A percentile compares a stretch with the other conserved stretches of the same genome.
phyloP scores from a whole-genome alignment of 2,888 invertebrate species.

The Petrophora chlorosata region DNA sequence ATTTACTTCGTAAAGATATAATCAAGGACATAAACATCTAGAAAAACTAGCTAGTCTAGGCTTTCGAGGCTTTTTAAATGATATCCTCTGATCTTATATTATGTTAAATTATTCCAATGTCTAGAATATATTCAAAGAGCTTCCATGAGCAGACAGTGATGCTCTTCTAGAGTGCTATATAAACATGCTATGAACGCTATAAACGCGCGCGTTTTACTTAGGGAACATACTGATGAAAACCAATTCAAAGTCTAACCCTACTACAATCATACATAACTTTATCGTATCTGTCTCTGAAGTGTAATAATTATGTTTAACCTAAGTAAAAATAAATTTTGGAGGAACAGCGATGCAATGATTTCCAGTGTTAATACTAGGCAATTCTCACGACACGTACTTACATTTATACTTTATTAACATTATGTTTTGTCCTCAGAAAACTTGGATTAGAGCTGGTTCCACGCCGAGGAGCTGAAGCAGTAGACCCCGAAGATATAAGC shows the following conservation, averaged over 20 bases:
- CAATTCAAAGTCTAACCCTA: no score
- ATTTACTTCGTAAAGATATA: slow-evolving; percentile 7
- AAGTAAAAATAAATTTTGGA: no score
- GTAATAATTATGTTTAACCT: no score
- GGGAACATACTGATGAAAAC: no score
- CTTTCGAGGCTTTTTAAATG: slow-evolving; percentile 2
- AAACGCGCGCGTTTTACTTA: no score
- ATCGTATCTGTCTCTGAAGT: no score
- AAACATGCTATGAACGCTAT: no score
- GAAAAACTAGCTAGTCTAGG: slow-evolving; percentile 6
- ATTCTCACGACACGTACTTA: no score
- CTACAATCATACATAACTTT: no score
- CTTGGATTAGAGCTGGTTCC: slow-evolving; percentile 96
- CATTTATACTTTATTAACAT: not conserved
- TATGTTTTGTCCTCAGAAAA: slow-evolving; percentile 85
- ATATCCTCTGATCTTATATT: not conserved
- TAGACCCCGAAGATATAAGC: slow-evolving; percentile 95
- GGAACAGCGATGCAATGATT: no score
- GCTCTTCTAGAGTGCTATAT: not conserved
- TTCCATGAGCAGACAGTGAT: not conserved
- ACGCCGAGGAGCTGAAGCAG: slow-evolving; percentile 93
- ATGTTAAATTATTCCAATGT: slow-evolving; percentile 1
- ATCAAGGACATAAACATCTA: slow-evolving; percentile 8
- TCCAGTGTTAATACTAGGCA: no score
- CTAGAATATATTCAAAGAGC: not conserved